These are phyloP conservation scores for Heliornis fulica DNA, from an alignment of 2,113 vertebrate species.

Conservation along the genomic window DNA sequence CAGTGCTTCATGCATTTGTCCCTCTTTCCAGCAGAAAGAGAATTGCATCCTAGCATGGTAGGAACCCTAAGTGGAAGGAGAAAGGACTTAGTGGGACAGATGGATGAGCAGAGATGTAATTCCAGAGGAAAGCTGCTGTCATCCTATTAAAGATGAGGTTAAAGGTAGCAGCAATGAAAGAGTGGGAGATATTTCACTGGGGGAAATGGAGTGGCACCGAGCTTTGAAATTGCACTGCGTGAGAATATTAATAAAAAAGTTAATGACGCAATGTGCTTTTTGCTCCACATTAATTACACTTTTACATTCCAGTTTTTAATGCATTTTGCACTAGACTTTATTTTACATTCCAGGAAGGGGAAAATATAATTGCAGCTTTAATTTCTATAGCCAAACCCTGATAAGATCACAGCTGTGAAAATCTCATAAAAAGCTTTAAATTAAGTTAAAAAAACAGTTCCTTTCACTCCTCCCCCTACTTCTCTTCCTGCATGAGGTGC, in stretches of 20 bases:
- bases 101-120: slow-evolving; percentile 66
- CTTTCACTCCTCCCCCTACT: slow-evolving; percentile 47
- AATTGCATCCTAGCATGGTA: not conserved
- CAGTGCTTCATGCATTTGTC: not conserved
- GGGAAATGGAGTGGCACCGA: slow-evolving; percentile 76
- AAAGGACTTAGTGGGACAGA: slow-evolving; percentile 48
- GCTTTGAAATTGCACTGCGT: slow-evolving; percentile 73
- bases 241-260: slow-evolving; percentile 78
- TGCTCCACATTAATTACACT: slow-evolving; percentile 77
- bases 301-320: slow-evolving; percentile 75
- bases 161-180: slow-evolving; percentile 71
- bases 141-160: slow-evolving; percentile 72
- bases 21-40: not conserved
- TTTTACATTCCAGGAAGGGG: slow-evolving; percentile 71
- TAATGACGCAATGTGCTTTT: slow-evolving; percentile 77
- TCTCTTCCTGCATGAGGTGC: slow-evolving; percentile 32
- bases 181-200: slow-evolving; percentile 74
- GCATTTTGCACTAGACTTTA: slow-evolving; percentile 75
- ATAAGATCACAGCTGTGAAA: slow-evolving; percentile 75
- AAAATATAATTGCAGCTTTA: slow-evolving; percentile 75
- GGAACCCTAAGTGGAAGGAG: not conserved
- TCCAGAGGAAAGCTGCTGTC: slow-evolving; percentile 68
- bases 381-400: slow-evolving; percentile 73
- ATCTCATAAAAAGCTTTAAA: slow-evolving; percentile 75
- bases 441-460: slow-evolving; percentile 72